A percentile compares a stretch with the other conserved stretches of the same genome.
Conservation (phyloP, 2,113 vertebrate genomes). For the Pogona vitticeps region DNA sequence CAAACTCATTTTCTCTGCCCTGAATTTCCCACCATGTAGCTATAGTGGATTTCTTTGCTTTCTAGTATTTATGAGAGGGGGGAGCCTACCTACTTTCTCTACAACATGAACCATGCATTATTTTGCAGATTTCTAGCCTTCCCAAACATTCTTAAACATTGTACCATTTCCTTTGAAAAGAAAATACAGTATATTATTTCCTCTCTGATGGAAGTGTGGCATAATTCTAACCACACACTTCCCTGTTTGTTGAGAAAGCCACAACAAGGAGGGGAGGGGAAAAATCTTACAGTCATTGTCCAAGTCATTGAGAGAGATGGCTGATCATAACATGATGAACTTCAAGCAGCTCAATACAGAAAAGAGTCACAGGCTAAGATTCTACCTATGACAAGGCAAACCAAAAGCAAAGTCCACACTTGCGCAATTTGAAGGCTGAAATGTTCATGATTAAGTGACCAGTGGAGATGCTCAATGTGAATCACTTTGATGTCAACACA, state of each 20-base stretch:
- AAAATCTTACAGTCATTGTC: background rate
- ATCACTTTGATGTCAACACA: constrained; percentile 32
- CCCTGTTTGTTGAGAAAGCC: background rate
- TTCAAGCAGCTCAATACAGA: fast-evolving
- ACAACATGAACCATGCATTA: no score
- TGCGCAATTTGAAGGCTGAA: constrained; percentile 22
- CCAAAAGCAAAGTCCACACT: constrained; percentile 11
- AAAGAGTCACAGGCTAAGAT: fast-evolving
- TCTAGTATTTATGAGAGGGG: no score
- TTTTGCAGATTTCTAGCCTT: no score
- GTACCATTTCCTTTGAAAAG: background rate
- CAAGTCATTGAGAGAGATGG: background rate
- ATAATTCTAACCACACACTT: background rate
- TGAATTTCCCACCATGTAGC: no score
- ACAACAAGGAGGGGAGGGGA: background rate
- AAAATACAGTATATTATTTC: background rate
- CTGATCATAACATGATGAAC: background rate
- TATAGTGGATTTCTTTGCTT: no score
- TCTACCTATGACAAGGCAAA: fast-evolving
- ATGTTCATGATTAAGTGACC: constrained; percentile 5
- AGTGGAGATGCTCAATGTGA: background rate
- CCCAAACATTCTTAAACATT: no score
- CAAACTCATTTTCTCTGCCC: no score
- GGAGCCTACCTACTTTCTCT: no score
- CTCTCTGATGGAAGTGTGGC: background rate